Conservation (phyloP, 2,797 vertebrate species). For the Brachymystax lenok region DNA sequence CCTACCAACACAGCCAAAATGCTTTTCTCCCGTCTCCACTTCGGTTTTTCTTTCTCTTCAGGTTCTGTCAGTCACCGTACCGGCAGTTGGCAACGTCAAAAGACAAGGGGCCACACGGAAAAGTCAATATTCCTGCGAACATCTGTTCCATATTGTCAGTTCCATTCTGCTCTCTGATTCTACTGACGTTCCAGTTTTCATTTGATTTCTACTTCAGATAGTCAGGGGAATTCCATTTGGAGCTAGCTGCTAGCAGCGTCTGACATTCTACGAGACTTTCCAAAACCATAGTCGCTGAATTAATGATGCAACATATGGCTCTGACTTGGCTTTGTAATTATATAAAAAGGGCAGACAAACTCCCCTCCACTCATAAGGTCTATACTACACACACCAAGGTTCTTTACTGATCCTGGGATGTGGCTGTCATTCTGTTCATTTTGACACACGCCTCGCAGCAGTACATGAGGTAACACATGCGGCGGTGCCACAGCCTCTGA, state of each 20-base stretch:
- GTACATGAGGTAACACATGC: slow-evolving; percentile 23
- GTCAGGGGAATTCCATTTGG: slow-evolving; percentile 63
- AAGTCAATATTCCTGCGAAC: slow-evolving; percentile 70
- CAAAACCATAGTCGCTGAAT: slow-evolving; percentile 68
- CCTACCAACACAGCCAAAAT: slow-evolving; percentile 44
- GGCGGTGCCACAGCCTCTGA: slow-evolving; percentile 36
- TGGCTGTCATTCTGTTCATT: slow-evolving; percentile 32
- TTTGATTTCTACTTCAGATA: slow-evolving; percentile 70
- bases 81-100: slow-evolving; percentile 55
- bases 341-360: slow-evolving; percentile 52
- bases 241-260: slow-evolving; percentile 58
- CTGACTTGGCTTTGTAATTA: slow-evolving; percentile 49
- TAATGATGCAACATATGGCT: slow-evolving; percentile 68
- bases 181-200: slow-evolving; percentile 67
- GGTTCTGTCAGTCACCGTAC: slow-evolving; percentile 62
- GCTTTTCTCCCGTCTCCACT: slow-evolving; percentile 21
- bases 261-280: slow-evolving; percentile 65
- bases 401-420: not conserved
- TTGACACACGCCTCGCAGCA: slow-evolving; percentile 49
- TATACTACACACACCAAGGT: not conserved
- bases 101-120: slow-evolving; percentile 70
- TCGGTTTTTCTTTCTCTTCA: slow-evolving; percentile 30
- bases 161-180: slow-evolving; percentile 40
- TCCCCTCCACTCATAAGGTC: slow-evolving; percentile 13
- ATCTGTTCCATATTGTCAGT: slow-evolving; percentile 70